Evolutionary conservation across 2,113 vertebrate species (phyloP).

Genomic region (Galeopterus variegatus): DNA sequence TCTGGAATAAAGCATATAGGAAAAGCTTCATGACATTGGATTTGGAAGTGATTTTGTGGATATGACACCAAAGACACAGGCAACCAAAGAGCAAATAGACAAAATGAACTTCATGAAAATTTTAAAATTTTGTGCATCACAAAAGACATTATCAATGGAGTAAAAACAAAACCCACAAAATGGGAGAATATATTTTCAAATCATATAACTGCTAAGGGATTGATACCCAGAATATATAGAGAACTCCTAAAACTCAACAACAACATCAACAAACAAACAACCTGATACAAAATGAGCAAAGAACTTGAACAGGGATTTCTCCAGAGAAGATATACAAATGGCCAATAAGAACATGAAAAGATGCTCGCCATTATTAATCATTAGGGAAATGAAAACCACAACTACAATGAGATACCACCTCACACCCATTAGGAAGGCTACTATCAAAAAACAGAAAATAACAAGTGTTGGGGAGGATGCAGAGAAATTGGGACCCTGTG

Average conservation of each 20-base stretch:
- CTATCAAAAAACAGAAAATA: background rate
- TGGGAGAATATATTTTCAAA: background rate
- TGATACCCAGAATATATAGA: background rate
- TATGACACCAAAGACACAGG: background rate
- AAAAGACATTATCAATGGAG: background rate
- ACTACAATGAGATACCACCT: background rate
- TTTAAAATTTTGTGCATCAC: background rate
- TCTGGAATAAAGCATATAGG: background rate
- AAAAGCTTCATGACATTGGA: background rate
- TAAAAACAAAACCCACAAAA: background rate
- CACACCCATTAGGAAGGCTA: background rate
- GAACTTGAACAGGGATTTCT: background rate
- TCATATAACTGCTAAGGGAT: background rate
- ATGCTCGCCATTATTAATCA: background rate
- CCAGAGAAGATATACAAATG: background rate
- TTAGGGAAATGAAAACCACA: background rate
- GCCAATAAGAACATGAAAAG: background rate
- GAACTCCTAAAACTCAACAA: background rate
- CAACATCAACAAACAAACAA: background rate
- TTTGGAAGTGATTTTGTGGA: background rate
- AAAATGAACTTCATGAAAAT: background rate
- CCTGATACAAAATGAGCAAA: background rate
- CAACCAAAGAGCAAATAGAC: background rate
- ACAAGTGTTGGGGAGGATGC: background rate
- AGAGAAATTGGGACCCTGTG: background rate